Base-by-base conservation (phyloP, 2,888 invertebrate species). In the Ellobium chinense region DNA sequence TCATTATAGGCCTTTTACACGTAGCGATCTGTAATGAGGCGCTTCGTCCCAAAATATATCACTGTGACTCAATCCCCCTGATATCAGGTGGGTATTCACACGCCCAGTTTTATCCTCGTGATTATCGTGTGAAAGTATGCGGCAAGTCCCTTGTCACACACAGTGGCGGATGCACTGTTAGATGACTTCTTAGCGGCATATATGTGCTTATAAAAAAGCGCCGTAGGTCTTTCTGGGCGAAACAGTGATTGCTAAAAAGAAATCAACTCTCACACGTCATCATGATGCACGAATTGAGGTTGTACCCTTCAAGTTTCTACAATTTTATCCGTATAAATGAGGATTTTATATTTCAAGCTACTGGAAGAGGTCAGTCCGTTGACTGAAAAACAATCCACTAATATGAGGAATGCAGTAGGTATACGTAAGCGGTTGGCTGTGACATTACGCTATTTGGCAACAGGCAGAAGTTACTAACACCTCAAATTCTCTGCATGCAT, bases 201-300 rank as follows among this genome's bases (percentile, higher is more conserved):
- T n/a, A n/a, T n/a, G n/a, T n/a, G n/a, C n/a, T n/a, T n/a, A n/a
- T n/a, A n/a, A 60, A 60, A 60, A 60, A 60, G 60, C 60, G 21
- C 60, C 60, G 27, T n/a, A 60, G 27, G 60, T 60, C 60, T 60
- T 60, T 60, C 60, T 60, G 60, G 60, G 60, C 60, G 60, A 60
- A 21, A 60, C 60, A 60, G 60, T 60, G 21, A n/a, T 60, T 60
- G 60, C 60, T 60, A 27, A 60, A 60, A 7, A 60, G 60, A 60
- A 60, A 60, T 60, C 60, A 60, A 60, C 60, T 27, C 27, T 54
- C 60, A 60, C 60, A 24, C 60, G 60, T 60, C 60, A 60, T 60
- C 21, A 60, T 27, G 27, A 60, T 60, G 9, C 60, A 60, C 7
- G 60, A 60, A 27, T n/a, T 60, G 60, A 60, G 60, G 27, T 60